phyloP scores from a whole-genome alignment of 2,888 invertebrate species.

The Nephrotoma appendiculata region DNA sequence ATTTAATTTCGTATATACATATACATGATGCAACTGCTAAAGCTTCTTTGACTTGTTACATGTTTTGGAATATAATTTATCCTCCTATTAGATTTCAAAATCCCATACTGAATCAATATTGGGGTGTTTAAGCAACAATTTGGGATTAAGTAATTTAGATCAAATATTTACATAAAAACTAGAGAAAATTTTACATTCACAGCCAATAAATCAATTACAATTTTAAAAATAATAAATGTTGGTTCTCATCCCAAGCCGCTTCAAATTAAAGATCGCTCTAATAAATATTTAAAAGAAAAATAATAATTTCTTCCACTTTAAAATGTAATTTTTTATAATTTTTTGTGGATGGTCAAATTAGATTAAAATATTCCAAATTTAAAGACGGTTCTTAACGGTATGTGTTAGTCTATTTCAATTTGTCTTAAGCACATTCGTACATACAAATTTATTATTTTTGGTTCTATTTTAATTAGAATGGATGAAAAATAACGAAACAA shows the following conservation, averaged over 20 bases:
- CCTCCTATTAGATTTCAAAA: background rate
- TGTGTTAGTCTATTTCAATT: background rate
- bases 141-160: background rate
- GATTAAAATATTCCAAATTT: background rate
- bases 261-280: background rate
- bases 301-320: background rate
- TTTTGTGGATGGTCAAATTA: background rate
- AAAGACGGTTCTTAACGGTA: background rate
- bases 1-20: background rate
- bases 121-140: background rate
- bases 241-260: background rate
- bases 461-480: background rate
- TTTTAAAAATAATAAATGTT: background rate
- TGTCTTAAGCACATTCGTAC: background rate
- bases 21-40: background rate
- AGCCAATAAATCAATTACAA: background rate
- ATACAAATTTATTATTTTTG: background rate
- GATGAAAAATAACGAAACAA: background rate
- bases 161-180: background rate
- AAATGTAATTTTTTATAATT: background rate
- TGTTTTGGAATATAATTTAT: background rate
- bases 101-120: background rate
- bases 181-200: background rate
- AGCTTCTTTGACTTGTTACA: background rate
- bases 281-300: background rate